These are phyloP conservation scores for Nycticryphes semicollaris DNA, from an alignment of 2,113 vertebrate genomes.

Conservation along the genomic window DNA sequence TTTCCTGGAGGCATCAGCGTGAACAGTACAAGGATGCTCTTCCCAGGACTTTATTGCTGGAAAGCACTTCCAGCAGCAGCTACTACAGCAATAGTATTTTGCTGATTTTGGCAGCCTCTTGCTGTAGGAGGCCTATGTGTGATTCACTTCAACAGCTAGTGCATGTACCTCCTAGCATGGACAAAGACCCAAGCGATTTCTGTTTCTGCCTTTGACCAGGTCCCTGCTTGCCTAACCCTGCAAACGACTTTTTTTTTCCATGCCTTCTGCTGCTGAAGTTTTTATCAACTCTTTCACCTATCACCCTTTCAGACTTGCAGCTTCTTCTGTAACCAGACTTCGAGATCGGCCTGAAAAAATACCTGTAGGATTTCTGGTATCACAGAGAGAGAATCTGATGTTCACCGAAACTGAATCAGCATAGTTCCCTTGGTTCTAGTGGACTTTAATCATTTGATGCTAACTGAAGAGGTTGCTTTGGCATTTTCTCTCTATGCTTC, in stretches of 20 bases:
- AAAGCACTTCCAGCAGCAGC: fast-evolving
- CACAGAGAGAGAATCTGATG: neutral
- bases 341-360: neutral
- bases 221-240: neutral
- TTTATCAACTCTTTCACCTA: neutral
- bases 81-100: neutral
- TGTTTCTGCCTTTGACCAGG: neutral
- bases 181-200: neutral
- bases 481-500: neutral
- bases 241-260: neutral
- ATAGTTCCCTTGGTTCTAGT: neutral
- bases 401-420: neutral
- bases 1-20: neutral
- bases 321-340: neutral
- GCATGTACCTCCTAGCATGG: too few species aligned
- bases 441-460: neutral
- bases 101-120: neutral
- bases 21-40: fast-evolving
- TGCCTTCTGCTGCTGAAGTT: neutral
- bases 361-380: neutral
- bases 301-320: neutral
- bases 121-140: neutral
- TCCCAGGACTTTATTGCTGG: neutral
- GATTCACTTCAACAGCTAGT: neutral
- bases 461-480: neutral